phyloP scores from a whole-genome alignment of 1,140 invertebrate species.

The Eubasilissa regina region DNA sequence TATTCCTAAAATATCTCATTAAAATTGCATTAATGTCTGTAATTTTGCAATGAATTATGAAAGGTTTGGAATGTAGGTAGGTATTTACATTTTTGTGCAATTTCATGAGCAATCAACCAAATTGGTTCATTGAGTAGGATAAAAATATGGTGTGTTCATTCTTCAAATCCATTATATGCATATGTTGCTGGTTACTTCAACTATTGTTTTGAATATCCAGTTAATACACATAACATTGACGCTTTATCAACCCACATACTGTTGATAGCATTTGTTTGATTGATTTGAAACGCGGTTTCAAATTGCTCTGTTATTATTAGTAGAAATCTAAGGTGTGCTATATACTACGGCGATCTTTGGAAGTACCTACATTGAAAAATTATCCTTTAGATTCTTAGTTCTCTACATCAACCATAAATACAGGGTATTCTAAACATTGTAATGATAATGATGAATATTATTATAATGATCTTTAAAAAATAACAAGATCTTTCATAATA shows the following conservation, averaged over 20 bases:
- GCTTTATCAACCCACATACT: slow-evolving; percentile 7
- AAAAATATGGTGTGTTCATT: neutral
- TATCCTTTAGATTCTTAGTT: too few relatives aligned
- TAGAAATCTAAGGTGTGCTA: neutral
- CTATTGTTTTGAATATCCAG: neutral
- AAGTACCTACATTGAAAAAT: too few relatives aligned
- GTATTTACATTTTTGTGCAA: slow-evolving; percentile 9
- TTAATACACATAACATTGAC: slow-evolving; percentile 5
- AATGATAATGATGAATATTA: too few relatives aligned
- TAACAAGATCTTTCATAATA: too few relatives aligned
- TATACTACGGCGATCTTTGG: too few relatives aligned
- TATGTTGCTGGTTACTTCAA: neutral
- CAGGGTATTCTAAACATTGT: too few relatives aligned
- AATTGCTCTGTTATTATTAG: neutral
- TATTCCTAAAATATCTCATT: too few relatives aligned
- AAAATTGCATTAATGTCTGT: too few relatives aligned
- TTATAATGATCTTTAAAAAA: too few relatives aligned
- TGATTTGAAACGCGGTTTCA: slow-evolving; percentile 10
- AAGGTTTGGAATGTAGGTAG: neutral
- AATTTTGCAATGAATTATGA: too few relatives aligned
- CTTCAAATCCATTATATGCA: neutral
- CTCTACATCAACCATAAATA: too few relatives aligned
- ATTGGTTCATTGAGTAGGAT: neutral
- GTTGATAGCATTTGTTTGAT: slow-evolving; percentile 15
- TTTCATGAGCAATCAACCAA: too few relatives aligned